phyloP scores from a whole-genome alignment of 1,140 invertebrate species.

The Forficula auricularia region DNA sequence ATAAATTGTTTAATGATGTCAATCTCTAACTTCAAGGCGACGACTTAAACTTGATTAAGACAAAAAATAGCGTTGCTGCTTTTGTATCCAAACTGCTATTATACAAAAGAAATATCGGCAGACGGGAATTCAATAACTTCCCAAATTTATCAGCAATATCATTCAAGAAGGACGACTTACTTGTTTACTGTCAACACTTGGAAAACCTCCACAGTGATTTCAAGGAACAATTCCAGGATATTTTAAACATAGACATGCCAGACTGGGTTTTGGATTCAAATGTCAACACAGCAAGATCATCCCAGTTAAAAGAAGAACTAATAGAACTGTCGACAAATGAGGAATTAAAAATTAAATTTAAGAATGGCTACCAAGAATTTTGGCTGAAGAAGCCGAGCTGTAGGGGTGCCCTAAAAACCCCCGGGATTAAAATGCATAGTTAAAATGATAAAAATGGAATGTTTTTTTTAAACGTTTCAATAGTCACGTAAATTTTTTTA shows the following conservation, averaged over 20 bases:
- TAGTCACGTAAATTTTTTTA: too few relatives aligned
- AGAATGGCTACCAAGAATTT: neutral
- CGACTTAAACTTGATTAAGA: constrained; percentile 25
- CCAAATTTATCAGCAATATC: constrained; percentile 20
- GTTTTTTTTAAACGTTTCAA: too few relatives aligned
- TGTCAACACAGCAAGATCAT: neutral
- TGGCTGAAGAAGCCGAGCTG: neutral
- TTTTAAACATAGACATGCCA: constrained; percentile 16
- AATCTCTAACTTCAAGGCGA: constrained; percentile 22
- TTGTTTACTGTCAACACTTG: constrained; percentile 18
- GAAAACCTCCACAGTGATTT: constrained; percentile 18
- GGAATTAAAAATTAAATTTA: too few relatives aligned
- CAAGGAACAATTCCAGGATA: constrained; percentile 15
- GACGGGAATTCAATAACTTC: constrained; percentile 21
- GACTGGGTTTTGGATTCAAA: neutral
- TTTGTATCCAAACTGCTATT: constrained; percentile 22
- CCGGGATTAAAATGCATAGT: too few relatives aligned
- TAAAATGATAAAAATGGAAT: too few relatives aligned
- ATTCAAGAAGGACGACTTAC: constrained; percentile 16
- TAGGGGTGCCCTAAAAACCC: too few relatives aligned
- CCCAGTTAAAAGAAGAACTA: too few relatives aligned
- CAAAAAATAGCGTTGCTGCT: constrained; percentile 21
- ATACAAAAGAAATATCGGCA: constrained; percentile 21
- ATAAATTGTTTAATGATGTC: constrained; percentile 16
- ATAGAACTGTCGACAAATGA: too few relatives aligned